Base-by-base conservation (phyloP, 2,888 invertebrate genomes). In the Limnephilus lunatus region DNA sequence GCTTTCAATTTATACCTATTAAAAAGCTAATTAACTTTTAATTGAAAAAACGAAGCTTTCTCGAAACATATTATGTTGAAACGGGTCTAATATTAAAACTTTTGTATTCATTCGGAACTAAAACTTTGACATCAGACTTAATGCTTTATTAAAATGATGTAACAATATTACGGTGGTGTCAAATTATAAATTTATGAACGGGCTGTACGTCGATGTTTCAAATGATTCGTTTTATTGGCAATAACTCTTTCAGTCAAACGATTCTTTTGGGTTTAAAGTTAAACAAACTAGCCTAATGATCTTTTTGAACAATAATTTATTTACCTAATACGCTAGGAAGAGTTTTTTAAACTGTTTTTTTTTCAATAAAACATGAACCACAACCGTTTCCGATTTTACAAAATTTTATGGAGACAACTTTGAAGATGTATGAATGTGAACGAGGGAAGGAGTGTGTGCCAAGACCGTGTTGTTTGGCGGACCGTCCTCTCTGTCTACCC, bases 1-100 rank as follows among this genome's bases (percentile, higher is more conserved):
- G 89, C 92, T 92, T 93, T 90, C 91, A 91, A 93, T 93, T 93
- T 92, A 93, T 91, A 90, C n/a, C 68, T n/a, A 68, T 68, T 68
- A 68, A 68, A 68, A 68, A 68, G 68, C 68, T 68, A 68, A 68
- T 68, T 68, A 68, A 68, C 68, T 68, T 68, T 68, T 68, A 68
- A 68, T 68, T 68, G 68, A 68, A 68, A 68, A 68, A 68, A 68
- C 68, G 25, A 9, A 68, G 9, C 9, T 25, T 68, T 68, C 9
- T 9, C 68, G n/a, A 68, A 68, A 9, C n/a, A 68, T 68, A 68
- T n/a, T 68, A 7, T n/a, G 68, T 68, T 25, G 25, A 68, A 68
- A 68, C 68, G 25, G 25, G 68, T 68, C 68, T 68, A 68, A n/a
- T 68, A n/a, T 68, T 68, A 68, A 68, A 7, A 68, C 68, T n/a